Evolutionary conservation across 2,797 vertebrate genomes (phyloP).

Genomic region (Rhadinocentrus ornatus): DNA sequence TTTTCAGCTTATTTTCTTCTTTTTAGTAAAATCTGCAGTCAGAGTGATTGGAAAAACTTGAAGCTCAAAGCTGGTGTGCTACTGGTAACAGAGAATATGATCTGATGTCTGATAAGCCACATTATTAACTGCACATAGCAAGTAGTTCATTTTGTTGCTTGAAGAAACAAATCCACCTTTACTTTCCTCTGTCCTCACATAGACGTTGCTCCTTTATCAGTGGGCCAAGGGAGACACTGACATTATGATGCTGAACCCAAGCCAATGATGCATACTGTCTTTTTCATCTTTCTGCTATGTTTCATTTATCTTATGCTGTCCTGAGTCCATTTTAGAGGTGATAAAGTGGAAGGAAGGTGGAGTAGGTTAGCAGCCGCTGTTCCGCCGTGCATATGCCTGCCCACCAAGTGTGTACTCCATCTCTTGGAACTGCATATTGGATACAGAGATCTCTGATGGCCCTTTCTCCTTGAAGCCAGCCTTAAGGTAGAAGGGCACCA

Average conservation of each 20-base stretch:
- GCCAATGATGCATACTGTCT: conserved; percentile 20
- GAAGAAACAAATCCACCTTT: conserved; percentile 22
- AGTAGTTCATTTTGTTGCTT: conserved; percentile 21
- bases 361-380: conserved; percentile 80
- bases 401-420: conserved; percentile 81
- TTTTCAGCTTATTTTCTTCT: neutral
- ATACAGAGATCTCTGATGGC: conserved; percentile 76
- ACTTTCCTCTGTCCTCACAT: conserved; percentile 8
- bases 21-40: conserved; percentile 13
- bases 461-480: conserved; percentile 84
- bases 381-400: conserved; percentile 78
- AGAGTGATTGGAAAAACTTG: conserved; percentile 17
- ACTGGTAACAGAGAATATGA: conserved; percentile 17
- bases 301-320: conserved; percentile 27
- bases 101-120: conserved; percentile 15
- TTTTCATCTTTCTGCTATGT: conserved; percentile 30
- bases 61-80: conserved; percentile 14
- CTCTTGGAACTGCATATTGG: conserved; percentile 80
- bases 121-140: conserved; percentile 23
- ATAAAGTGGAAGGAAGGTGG: conserved; percentile 11
- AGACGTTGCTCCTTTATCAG: conserved; percentile 15
- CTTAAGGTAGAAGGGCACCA: conserved; percentile 84
- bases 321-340: conserved; percentile 52
- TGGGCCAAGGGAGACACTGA: conserved; percentile 12
- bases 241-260: conserved; percentile 18